A percentile compares a stretch with the other conserved stretches of the same genome.
Conservation (phyloP, 2,113 vertebrate species). For the Hippolais icterina region DNA sequence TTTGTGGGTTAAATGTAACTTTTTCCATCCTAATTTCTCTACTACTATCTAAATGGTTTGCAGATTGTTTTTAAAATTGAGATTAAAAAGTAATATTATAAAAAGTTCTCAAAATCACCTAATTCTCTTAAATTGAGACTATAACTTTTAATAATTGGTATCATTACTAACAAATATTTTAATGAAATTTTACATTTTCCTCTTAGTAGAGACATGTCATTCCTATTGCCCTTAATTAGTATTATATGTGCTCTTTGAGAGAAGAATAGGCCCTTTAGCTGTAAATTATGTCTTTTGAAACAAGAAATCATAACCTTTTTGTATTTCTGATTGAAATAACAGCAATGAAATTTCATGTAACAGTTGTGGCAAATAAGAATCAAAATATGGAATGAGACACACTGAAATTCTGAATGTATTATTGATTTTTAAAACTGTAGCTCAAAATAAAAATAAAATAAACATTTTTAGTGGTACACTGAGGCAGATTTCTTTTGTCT, state of each 20-base stretch:
- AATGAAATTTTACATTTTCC: conserved; percentile 16
- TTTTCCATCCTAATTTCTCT: not conserved
- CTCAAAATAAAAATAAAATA: not conserved
- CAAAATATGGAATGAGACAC: not conserved
- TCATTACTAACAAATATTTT: conserved; percentile 30
- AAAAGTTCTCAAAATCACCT: not conserved
- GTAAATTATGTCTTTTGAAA: conserved; percentile 53
- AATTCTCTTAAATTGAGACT: not conserved
- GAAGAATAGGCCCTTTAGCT: conserved; percentile 30
- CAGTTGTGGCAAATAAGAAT: not conserved
- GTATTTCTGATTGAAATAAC: conserved; percentile 41
- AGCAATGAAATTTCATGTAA: conserved; percentile 5
- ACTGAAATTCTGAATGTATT: not conserved
- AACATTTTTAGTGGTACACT: not conserved
- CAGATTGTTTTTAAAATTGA: not conserved
- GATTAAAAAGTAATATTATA: not conserved
- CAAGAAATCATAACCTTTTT: conserved; percentile 44
- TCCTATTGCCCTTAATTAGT: conserved; percentile 60
- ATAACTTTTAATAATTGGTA: not conserved
- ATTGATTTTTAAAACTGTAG: not conserved
- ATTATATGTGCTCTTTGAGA: conserved; percentile 30
- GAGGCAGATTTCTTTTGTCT: not conserved
- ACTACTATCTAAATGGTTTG: not conserved
- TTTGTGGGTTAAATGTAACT: not conserved
- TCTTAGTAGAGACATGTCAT: conserved; percentile 5